Evolutionary conservation across 2,113 vertebrate genomes (phyloP), one percentile per base, ranked within the genome.

Genomic region (Hypomesus transpacificus): DNA sequence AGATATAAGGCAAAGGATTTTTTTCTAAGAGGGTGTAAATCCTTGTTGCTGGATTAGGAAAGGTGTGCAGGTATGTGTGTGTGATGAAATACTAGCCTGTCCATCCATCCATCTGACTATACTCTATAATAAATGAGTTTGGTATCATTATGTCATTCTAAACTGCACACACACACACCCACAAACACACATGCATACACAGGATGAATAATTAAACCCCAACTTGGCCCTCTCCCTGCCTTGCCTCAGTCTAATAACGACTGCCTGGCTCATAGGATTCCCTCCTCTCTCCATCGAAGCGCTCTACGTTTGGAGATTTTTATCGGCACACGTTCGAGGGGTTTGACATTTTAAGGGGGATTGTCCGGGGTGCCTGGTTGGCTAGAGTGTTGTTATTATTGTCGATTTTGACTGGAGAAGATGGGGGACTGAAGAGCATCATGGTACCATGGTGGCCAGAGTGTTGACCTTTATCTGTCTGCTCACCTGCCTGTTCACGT

Each of bases 371-470:
- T 46, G 7, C 39, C 39, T 46, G 39, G 39, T 46, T 11, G 39
- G 39, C 9, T 7, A 46, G 7, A 46, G 39, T 46, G 7, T 46
- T 7, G 39, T 11, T 17, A n/a, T 56, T 56, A 18, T 56, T 56
- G 4, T 56, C 16, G n/a, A 7, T 59, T 59, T 59, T 59, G 18
- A 20, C 1, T 59, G 57, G 21, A 59, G 57, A 21, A 59, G 57
- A 11, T 59, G 57, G 22, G 57, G 21, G 57, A 59, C 57, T 20
- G 57, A 22, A 20, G 57, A 11, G 6, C 57, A 59, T 59, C n/a
- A 59, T 59, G 57, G 57, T 22, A 59, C 21, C 57, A 59, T 59
- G 57, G 57, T 59, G 57, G n/a, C 57, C 57, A 59, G 57, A 59
- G 57, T 4, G 57, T 20, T 59, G 57, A 18, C 57, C 21, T 59